Evolutionary conservation across 1,140 invertebrate genomes (phyloP).

Genomic region (Conus betulinus): DNA sequence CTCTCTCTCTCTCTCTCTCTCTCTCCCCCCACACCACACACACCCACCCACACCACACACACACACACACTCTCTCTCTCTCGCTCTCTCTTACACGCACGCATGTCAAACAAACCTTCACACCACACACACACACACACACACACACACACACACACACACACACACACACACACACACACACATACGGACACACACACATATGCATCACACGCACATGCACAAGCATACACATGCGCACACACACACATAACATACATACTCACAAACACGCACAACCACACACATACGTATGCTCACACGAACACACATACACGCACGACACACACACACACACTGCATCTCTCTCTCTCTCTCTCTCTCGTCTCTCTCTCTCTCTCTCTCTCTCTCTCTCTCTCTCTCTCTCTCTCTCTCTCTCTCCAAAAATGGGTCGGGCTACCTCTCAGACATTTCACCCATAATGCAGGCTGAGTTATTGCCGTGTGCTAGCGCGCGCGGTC

Average conservation of each 20-base stretch:
- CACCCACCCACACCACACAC: not conserved
- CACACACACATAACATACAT: not conserved
- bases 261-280: not conserved
- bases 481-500: no score
- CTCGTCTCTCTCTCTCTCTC: no score
- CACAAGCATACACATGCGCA: not conserved
- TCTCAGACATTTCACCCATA: no score
- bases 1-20: no score
- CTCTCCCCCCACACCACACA: no score
- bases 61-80: not conserved
- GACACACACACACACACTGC: not conserved
- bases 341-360: no score
- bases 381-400: no score
- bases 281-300: no score
- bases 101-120: not conserved
- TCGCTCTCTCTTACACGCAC: not conserved
- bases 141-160: not conserved
- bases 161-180: not conserved
- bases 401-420: no score
- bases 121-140: not conserved
- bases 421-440: no score
- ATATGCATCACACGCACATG: no score
- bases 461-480: no score
- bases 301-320: not conserved
- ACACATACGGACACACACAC: not conserved